These are phyloP conservation scores for Chaenocephalus aceratus DNA, from an alignment of 2,113 vertebrate species.

Conservation along the genomic window DNA sequence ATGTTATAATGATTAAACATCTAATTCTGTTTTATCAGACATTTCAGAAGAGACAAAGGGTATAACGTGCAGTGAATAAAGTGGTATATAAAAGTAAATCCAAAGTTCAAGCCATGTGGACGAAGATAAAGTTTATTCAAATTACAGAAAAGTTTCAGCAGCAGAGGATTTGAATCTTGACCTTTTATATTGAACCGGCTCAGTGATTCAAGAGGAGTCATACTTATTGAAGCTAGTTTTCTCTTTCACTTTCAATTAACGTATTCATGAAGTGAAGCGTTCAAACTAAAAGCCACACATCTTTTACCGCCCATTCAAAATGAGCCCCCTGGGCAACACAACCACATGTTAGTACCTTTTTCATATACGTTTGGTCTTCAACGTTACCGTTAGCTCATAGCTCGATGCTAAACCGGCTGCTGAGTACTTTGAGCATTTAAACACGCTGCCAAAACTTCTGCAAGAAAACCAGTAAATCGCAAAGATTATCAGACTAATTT, in stretches of 20 bases:
- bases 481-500: accelerated
- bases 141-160: background rate
- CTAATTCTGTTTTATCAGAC: background rate
- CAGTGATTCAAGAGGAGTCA: constrained; percentile 13
- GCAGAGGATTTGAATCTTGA: background rate
- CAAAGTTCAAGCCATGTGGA: background rate
- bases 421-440: background rate
- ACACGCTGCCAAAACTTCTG: background rate
- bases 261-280: background rate
- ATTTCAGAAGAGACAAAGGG: background rate
- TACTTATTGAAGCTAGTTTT: too few species aligned
- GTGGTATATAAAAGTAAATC: background rate
- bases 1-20: background rate
- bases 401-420: constrained; percentile 42
- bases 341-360: background rate
- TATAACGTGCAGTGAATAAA: background rate
- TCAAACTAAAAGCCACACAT: background rate
- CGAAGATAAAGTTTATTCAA: background rate
- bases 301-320: background rate
- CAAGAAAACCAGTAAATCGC: background rate
- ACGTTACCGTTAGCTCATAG: constrained; percentile 59
- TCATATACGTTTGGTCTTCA: background rate
- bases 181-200: background rate
- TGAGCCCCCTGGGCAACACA: background rate
- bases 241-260: background rate